phyloP scores from a whole-genome alignment of 2,113 vertebrate species.

The Capricornis sumatraensis region DNA sequence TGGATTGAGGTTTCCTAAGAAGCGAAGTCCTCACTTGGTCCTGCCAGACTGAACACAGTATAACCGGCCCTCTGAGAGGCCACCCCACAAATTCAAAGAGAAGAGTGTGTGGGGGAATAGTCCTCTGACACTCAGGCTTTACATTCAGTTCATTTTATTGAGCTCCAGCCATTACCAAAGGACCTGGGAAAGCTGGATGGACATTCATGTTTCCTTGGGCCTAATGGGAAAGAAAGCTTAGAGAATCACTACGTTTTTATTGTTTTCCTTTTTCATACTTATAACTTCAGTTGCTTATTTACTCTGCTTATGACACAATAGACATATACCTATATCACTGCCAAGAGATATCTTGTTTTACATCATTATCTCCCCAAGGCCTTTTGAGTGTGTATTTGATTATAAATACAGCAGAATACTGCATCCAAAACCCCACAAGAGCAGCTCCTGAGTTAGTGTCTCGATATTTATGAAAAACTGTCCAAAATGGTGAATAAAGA shows the following conservation, averaged over 20 bases:
- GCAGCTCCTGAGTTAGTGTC: neutral
- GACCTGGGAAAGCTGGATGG: neutral
- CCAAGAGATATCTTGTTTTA: neutral
- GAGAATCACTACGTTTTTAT: neutral
- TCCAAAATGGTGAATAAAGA: neutral
- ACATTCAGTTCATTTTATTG: neutral
- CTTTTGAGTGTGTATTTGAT: neutral
- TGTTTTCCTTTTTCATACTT: neutral
- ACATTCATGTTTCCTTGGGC: neutral
- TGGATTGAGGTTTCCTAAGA: neutral
- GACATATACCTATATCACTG: neutral
- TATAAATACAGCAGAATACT: neutral
- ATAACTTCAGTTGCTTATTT: neutral
- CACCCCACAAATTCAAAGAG: neutral
- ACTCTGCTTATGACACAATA: neutral
- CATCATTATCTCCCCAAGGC: neutral
- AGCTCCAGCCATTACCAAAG: neutral
- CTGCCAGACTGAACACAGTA: neutral
- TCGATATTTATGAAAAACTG: neutral
- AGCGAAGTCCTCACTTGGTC: neutral
- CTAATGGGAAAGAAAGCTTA: neutral
- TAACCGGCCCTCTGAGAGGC: neutral
- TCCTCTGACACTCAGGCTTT: neutral
- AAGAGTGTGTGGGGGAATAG: accelerated
- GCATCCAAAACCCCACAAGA: neutral